phyloP scores from a whole-genome alignment of 2,797 vertebrate species.

The Schizopygopsis pylzovi region DNA sequence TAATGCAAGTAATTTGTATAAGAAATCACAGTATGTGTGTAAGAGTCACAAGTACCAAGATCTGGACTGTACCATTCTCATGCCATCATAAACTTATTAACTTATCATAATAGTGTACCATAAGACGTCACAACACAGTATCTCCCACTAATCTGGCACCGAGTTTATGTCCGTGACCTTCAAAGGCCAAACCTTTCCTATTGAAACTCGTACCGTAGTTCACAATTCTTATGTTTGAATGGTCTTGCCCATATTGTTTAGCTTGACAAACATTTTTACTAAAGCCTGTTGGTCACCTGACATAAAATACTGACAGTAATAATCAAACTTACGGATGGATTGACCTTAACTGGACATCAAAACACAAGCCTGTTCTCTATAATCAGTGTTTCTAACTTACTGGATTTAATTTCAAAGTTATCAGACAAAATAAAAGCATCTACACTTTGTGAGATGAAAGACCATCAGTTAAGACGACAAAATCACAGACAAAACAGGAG shows the following conservation, averaged over 20 bases:
- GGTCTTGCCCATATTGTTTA: not conserved
- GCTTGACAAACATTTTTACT: not conserved
- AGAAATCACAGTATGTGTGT: conserved; percentile 46
- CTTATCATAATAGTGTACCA: conserved; percentile 21
- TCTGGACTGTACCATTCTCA: conserved; percentile 23
- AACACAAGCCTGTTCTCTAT: not conserved
- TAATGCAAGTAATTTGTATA: conserved; percentile 2
- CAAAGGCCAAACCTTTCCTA: not conserved
- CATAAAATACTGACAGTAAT: conserved; percentile 16
- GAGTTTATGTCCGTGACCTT: not conserved
- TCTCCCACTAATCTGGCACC: not conserved
- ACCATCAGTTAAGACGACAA: not conserved
- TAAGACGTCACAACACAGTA: not conserved
- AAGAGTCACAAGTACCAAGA: conserved; percentile 25
- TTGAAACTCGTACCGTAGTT: not conserved
- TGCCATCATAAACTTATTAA: conserved; percentile 10
- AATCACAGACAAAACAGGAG: conserved; percentile 17
- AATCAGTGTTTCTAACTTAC: conserved; percentile 32
- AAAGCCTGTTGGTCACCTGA: not conserved
- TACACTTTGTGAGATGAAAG: conserved; percentile 4
- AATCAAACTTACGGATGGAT: conserved; percentile 2
- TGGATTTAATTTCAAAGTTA: not conserved
- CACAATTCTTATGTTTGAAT: not conserved
- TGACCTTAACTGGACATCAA: not conserved
- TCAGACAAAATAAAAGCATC: conserved; percentile 10